Conservation (phyloP, 2,888 invertebrate genomes). For the Nemurella pictetii region DNA sequence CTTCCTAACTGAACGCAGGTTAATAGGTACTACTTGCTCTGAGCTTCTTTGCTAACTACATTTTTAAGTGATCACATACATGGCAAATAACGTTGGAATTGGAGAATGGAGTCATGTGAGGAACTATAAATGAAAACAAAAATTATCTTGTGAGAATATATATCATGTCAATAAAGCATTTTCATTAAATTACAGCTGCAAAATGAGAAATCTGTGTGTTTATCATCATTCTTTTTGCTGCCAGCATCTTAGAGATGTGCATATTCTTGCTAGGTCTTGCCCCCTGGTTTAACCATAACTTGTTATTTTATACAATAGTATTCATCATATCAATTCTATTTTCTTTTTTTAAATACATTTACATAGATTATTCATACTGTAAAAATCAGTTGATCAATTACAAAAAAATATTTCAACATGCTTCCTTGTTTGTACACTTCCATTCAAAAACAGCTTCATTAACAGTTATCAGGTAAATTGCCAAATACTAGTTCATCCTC, state of each 20-base stretch:
- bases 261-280: conserved; percentile 17
- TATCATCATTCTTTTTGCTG: conserved; percentile 32
- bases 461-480: conserved; percentile 1
- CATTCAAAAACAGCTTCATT: conserved; percentile 24
- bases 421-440: conserved; percentile 14
- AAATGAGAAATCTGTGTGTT: conserved; percentile 36
- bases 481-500: background rate
- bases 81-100: too few species aligned
- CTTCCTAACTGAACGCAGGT: too few species aligned
- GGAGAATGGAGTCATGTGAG: background rate
- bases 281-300: conserved; percentile 30
- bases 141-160: conserved; percentile 42
- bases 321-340: conserved; percentile 33
- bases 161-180: conserved; percentile 42
- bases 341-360: conserved; percentile 35
- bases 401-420: conserved; percentile 24
- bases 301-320: conserved; percentile 36
- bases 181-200: conserved; percentile 42
- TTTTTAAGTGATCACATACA: too few species aligned
- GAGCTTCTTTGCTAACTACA: too few species aligned
- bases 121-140: conserved; percentile 33
- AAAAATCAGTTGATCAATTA: conserved; percentile 27
- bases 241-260: conserved; percentile 39
- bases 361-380: conserved; percentile 33
- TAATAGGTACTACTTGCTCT: too few species aligned